phyloP scores from a whole-genome alignment of 2,888 invertebrate species.

The Polydrusus tereticollis region DNA sequence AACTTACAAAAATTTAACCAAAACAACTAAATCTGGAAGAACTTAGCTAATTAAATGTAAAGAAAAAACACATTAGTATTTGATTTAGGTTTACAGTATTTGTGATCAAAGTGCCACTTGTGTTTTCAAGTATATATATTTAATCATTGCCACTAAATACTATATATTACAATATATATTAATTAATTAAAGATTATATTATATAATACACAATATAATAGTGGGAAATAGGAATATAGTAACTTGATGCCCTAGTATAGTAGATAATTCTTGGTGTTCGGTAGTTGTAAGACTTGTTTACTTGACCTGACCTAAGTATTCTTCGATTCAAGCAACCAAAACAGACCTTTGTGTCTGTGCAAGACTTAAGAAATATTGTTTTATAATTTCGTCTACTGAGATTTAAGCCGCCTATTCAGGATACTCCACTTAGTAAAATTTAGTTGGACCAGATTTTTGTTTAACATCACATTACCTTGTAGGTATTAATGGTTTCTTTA shows the following conservation, averaged over 20 bases:
- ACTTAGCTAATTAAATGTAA: constrained; percentile 36
- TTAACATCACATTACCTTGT: too few species aligned
- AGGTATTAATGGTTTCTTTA: too few species aligned
- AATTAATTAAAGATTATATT: constrained; percentile 64
- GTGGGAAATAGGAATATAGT: constrained; percentile 58
- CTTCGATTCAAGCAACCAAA: constrained; percentile 36
- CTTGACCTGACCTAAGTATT: constrained; percentile 54
- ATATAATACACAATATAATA: constrained; percentile 58
- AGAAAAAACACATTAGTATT: constrained; percentile 59
- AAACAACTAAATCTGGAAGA: constrained; percentile 31
- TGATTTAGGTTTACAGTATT: constrained; percentile 77
- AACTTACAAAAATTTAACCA: constrained; percentile 37
- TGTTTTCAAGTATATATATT: constrained; percentile 73
- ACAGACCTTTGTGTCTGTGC: constrained; percentile 18
- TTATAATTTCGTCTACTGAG: constrained; percentile 11
- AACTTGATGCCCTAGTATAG: constrained; percentile 63
- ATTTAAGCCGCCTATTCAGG: constrained; percentile 15
- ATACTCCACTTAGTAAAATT: too few species aligned
- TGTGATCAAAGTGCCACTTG: constrained; percentile 85
- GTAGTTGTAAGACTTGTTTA: constrained; percentile 62
- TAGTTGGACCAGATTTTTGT: too few species aligned
- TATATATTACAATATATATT: constrained; percentile 67
- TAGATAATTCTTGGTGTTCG: constrained; percentile 66
- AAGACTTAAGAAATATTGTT: constrained; percentile 28
- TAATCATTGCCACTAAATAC: constrained; percentile 67